These are phyloP conservation scores for Noctua fimbriata DNA, from an alignment of 2,888 invertebrate species.

Conservation along the genomic window DNA sequence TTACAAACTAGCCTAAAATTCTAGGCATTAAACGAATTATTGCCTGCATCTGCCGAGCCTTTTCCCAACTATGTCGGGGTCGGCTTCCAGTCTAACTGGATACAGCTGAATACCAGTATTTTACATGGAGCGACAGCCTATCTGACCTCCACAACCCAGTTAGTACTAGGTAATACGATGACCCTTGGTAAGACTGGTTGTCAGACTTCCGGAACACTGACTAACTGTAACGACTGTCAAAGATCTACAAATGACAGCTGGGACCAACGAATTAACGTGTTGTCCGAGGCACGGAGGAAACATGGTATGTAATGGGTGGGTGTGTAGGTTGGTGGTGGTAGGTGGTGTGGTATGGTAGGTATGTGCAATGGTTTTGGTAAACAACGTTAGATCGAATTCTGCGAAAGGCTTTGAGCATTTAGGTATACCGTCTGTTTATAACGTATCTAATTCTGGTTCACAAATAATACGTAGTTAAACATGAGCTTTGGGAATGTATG, in stretches of 20 bases:
- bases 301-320: no score
- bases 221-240: not conserved
- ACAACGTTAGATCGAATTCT: not conserved
- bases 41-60: not conserved
- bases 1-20: not conserved
- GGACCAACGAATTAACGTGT: not conserved
- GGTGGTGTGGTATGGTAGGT: no score
- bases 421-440: not conserved
- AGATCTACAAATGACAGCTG: not conserved
- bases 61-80: no score
- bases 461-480: not conserved
- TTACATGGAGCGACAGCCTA: no score
- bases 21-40: not conserved
- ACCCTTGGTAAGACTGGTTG: not conserved
- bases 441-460: not conserved
- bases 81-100: no score
- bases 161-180: no score
- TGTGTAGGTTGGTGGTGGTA: no score
- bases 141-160: no score
- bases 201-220: not conserved
- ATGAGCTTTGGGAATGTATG: not conserved
- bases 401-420: not conserved
- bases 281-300: no score
- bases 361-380: slow-evolving; percentile 13
- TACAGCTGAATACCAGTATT: no score